Conservation (phyloP, 2,113 vertebrate genomes). For the Chaetura pelagica region DNA sequence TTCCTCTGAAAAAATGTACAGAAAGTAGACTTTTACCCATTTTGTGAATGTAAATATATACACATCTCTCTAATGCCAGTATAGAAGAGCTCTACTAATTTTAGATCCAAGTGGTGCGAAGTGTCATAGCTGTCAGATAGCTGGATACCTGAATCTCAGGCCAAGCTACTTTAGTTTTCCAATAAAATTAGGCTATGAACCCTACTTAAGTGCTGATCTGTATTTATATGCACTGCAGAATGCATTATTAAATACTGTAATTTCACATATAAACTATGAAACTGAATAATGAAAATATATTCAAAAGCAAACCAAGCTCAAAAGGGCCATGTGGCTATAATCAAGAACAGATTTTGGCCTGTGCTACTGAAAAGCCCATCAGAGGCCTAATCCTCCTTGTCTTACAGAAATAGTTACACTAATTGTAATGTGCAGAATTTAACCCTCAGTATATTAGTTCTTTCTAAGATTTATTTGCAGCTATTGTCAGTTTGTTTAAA, state of each 20-base stretch:
- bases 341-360: conserved; percentile 41
- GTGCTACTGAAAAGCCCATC: conserved; percentile 38
- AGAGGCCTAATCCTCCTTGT: conserved; percentile 45
- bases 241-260: neutral
- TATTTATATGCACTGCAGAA: neutral
- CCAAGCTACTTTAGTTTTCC: neutral
- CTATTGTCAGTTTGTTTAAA: neutral
- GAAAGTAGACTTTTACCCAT: conserved; percentile 10
- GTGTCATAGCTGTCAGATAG: conserved; percentile 62
- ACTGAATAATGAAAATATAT: neutral
- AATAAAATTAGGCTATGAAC: neutral
- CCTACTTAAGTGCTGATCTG: neutral
- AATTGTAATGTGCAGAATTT: conserved; percentile 10
- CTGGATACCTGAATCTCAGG: conserved; percentile 48
- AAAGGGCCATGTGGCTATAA: conserved; percentile 8
- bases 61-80: conserved; percentile 38
- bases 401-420: conserved; percentile 47
- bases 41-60: conserved; percentile 9
- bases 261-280: neutral
- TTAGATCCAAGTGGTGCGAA: conserved; percentile 73
- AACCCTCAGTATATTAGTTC: neutral
- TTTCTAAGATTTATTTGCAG: neutral
- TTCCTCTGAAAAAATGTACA: neutral
- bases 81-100: conserved; percentile 74
- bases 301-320: neutral